A percentile compares a stretch with the other conserved stretches of the same genome.
phyloP scores from a whole-genome alignment of 2,888 invertebrate species.

The Drosophila silvestris region DNA sequence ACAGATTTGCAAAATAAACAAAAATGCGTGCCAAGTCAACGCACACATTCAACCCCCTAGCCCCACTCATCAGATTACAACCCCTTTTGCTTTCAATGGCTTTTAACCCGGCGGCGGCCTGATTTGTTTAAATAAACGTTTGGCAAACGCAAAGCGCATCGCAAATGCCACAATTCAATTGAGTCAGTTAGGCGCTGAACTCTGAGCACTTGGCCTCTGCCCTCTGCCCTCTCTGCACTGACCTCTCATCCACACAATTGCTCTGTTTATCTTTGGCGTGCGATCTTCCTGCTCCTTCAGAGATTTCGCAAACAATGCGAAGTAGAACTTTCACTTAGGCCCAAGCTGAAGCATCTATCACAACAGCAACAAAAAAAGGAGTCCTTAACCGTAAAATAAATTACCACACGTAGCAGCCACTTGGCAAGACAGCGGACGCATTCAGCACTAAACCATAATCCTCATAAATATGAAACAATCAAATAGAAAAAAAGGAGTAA shows the following conservation, averaged over 20 bases:
- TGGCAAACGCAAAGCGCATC: conserved; percentile 34
- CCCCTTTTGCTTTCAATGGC: conserved; percentile 7
- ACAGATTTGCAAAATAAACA: conserved; percentile 65
- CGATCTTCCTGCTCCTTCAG: conserved; percentile 40
- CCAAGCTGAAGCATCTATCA: conserved; percentile 41
- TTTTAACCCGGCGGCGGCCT: conserved; percentile 32
- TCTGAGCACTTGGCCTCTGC: neutral
- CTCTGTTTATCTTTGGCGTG: conserved; percentile 65
- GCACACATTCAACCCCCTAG: neutral
- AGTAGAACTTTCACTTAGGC: conserved; percentile 61
- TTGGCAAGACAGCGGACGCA: conserved; percentile 29
- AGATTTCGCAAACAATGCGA: conserved; percentile 60
- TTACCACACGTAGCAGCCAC: conserved; percentile 64
- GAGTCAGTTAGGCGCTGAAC: conserved; percentile 27
- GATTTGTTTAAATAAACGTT: conserved; percentile 58
- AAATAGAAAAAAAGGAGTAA: conserved; percentile 65
- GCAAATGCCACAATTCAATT: conserved; percentile 58
- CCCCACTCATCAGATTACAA: neutral
- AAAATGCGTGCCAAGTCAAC: conserved; percentile 45
- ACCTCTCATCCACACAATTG: conserved; percentile 25
- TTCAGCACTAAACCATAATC: conserved; percentile 69
- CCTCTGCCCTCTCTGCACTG: conserved; percentile 13
- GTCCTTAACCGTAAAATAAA: conserved; percentile 67
- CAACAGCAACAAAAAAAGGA: conserved; percentile 19
- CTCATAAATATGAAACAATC: conserved; percentile 81